A percentile compares a stretch with the other conserved stretches of the same genome.
phyloP scores from a whole-genome alignment of 2,797 vertebrate genomes.

The Melanotaenia trifasciata region DNA sequence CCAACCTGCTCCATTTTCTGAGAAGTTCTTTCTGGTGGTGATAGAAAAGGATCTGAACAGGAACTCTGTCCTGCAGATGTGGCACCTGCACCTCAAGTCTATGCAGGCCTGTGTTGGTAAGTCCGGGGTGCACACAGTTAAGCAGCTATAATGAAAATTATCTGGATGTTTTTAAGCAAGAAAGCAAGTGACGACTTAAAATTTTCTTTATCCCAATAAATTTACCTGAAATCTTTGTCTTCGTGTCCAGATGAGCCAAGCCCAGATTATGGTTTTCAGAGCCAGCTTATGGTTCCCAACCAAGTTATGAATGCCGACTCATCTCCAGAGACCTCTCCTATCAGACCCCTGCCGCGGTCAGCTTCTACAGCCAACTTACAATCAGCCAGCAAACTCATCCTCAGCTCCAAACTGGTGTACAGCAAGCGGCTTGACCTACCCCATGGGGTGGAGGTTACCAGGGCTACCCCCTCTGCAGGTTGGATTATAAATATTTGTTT shows the following conservation, averaged over 20 bases:
- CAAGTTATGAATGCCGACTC: conserved; percentile 86
- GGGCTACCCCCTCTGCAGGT: conserved; percentile 98
- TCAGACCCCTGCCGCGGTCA: conserved; percentile 91
- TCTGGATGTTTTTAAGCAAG: neutral
- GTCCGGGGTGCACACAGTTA: conserved; percentile 51
- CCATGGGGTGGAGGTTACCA: conserved; percentile 91
- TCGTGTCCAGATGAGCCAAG: conserved; percentile 82
- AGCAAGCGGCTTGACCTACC: conserved; percentile 93
- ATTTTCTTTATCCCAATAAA: neutral
- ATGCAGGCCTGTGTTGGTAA: conserved; percentile 94
- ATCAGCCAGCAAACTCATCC: conserved; percentile 97
- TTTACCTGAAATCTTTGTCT: conserved; percentile 5
- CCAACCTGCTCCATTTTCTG: conserved; percentile 94
- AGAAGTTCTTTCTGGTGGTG: conserved; percentile 98
- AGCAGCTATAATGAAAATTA: neutral
- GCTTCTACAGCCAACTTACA: conserved; percentile 97
- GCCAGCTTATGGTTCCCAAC: conserved; percentile 88
- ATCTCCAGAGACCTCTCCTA: conserved; percentile 89
- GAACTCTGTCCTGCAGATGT: conserved; percentile 95
- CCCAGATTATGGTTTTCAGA: conserved; percentile 83
- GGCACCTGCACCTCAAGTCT: conserved; percentile 97
- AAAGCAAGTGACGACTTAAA: neutral
- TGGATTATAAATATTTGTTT: conserved; percentile 8
- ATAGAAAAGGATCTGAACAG: conserved; percentile 93
- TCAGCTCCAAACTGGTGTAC: conserved; percentile 95